These are phyloP conservation scores for Spinibarbus caldwelli DNA, from an alignment of 2,797 vertebrate genomes.

Conservation along the genomic window DNA sequence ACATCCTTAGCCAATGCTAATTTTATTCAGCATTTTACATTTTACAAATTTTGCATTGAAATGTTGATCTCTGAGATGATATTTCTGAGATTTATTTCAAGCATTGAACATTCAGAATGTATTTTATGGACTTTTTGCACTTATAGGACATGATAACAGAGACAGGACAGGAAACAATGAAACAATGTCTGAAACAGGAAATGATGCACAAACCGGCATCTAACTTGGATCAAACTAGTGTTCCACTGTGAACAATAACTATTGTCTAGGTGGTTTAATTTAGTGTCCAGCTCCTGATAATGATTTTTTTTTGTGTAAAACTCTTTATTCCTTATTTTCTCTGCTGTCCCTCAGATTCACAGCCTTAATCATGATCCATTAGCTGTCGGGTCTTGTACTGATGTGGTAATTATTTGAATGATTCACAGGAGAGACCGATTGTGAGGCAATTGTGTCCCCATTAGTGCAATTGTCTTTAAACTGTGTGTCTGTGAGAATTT, in stretches of 20 bases:
- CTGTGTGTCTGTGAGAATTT: not conserved
- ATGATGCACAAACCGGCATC: not conserved
- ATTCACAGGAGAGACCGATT: not conserved
- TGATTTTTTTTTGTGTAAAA: not conserved
- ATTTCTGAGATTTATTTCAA: no score
- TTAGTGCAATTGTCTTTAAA: no score
- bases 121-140: not conserved
- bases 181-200: not conserved
- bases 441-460: not conserved
- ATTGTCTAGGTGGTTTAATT: no score
- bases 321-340: not conserved
- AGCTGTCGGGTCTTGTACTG: not conserved
- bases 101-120: not conserved
- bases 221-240: not conserved
- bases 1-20: not conserved
- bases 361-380: not conserved
- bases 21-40: not conserved
- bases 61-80: not conserved
- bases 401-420: constrained; percentile 8
- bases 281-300: not conserved
- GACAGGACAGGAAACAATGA: not conserved
- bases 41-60: not conserved
- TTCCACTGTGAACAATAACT: no score
- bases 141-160: not conserved
- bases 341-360: not conserved